These are phyloP conservation scores for Iguana delicatissima DNA, from an alignment of 2,797 vertebrate genomes.

Conservation along the genomic window DNA sequence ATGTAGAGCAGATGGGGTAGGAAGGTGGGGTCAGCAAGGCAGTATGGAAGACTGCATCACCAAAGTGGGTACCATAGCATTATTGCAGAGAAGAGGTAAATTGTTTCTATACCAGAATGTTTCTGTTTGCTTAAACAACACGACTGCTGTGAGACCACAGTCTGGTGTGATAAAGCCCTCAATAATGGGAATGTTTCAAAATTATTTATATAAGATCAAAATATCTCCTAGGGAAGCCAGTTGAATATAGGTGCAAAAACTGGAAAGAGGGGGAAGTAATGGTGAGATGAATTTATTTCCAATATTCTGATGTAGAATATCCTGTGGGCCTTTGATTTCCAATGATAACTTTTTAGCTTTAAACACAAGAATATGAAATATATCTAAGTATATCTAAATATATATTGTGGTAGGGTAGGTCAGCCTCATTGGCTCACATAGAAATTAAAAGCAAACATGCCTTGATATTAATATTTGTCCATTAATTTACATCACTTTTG, in stretches of 20 bases:
- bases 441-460: not conserved
- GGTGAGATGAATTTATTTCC: not conserved
- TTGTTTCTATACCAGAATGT: too few species aligned
- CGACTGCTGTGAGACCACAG: too few species aligned
- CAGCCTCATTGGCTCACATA: not conserved
- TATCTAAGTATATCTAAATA: too few species aligned
- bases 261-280: not conserved
- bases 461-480: not conserved
- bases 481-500: not conserved
- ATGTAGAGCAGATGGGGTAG: too few species aligned
- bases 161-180: too few species aligned
- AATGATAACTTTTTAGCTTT: not conserved
- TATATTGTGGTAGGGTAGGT: too few species aligned
- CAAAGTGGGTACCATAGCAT: too few species aligned
- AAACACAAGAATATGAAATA: not conserved
- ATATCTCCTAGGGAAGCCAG: not conserved
- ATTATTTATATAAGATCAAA: not conserved
- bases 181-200: not conserved
- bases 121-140: too few species aligned
- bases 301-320: not conserved
- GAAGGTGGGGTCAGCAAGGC: too few species aligned
- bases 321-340: too few species aligned
- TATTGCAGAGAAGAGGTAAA: too few species aligned
- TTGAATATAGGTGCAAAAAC: conserved; percentile 20
- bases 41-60: too few species aligned